Base-by-base conservation (phyloP, 2,888 invertebrate species). In the Limnephilus lunatus region DNA sequence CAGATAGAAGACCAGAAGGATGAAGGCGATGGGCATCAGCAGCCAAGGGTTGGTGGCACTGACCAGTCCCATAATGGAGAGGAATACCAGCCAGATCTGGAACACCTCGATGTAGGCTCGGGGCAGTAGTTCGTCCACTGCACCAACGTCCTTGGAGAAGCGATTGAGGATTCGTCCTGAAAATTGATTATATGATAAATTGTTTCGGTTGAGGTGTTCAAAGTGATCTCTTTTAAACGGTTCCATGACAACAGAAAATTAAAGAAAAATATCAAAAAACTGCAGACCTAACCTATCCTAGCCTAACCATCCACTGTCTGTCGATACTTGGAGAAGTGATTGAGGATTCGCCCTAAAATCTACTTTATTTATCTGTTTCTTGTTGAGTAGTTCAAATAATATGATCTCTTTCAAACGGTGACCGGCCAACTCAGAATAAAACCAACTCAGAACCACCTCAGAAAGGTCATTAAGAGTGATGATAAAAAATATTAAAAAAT, bases 261-360 rank as follows among this genome's bases (percentile, higher is more conserved):
- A 12, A 48, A 48, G 48, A 48, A 14, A 48, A 48, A 48, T 15
- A 48, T 15, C 48, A 48, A 48, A 48, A 48, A 48, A 15, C 48
- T 14, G 12, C 44, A 44, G 12, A 44, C 2, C 12, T 44, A 12
- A 44, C 44, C 12, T 39, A 39, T 9, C 39, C 39, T 15, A 48
- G 9, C 48, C 48, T 48, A 48, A 48, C 97, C 97, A 93, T 97
- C 97, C 86, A 97, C 95, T 0, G 97, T 96, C 11, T 0, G 12
- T 97, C 97, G 83, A 98, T 98, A 98, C 94, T 98, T 98, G 3
- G 98, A 97, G 94, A 98, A 98, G 81, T 98, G 96, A 95, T 98
- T 98, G 48, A 98, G 95, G 94, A 98, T 97, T 92, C 97, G 96
- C 7, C 97, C 97, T 68, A 25, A 68, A 68, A 68, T 25, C 7